Evolutionary conservation across 2,113 vertebrate genomes (phyloP).

Genomic region (Henicopernis longicauda): DNA sequence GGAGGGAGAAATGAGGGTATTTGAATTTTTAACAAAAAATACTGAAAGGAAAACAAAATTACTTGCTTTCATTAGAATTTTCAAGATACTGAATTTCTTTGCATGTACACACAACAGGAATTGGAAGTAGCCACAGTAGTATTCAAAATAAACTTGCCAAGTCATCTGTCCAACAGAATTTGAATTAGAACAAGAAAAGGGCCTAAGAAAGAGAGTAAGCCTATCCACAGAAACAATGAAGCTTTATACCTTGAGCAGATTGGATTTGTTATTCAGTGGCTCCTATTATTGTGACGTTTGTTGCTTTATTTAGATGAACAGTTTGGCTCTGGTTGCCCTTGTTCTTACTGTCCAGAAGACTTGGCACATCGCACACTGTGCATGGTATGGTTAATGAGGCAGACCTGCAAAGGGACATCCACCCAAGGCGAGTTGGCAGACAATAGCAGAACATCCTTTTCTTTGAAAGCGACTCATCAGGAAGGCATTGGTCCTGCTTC

Average conservation of each 20-base stretch:
- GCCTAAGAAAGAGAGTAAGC: background rate
- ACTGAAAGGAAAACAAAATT: background rate
- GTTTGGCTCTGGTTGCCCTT: conserved; percentile 7
- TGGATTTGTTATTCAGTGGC: background rate
- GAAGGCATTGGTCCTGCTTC: conserved; percentile 46
- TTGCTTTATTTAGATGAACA: conserved; percentile 34
- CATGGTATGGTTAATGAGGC: background rate
- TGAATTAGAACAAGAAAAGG: background rate
- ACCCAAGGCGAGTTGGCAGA: conserved; percentile 1
- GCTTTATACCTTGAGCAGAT: background rate
- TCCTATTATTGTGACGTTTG: background rate
- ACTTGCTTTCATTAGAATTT: background rate
- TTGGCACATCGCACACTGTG: background rate
- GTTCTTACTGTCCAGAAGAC: background rate
- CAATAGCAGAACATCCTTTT: conserved; percentile 64
- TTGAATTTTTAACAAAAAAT: background rate
- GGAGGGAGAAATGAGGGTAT: background rate
- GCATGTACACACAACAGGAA: background rate
- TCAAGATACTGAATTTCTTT: background rate
- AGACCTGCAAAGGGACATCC: conserved; percentile 20
- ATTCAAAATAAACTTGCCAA: background rate
- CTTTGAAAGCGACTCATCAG: conserved; percentile 8
- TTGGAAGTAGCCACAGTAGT: background rate
- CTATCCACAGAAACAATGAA: background rate
- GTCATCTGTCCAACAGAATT: background rate